Evolutionary conservation across 2,888 invertebrate genomes (phyloP), one percentile per base, ranked within the genome.

Genomic region (Odontomyia ornata): DNA sequence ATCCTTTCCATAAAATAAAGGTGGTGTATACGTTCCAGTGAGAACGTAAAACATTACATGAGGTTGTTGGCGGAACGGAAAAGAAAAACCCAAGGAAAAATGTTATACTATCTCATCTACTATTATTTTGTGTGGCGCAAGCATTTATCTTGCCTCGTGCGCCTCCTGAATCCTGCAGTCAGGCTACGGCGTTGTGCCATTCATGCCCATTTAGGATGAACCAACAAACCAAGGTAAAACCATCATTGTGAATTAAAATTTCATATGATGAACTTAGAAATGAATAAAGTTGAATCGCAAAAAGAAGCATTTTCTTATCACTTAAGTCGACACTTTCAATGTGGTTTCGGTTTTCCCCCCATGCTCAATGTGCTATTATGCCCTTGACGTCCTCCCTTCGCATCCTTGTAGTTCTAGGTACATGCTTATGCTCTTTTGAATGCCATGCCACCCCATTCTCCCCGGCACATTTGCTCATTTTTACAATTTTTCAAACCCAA

Each of bases 221-320:
- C 57, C 57, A 4, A 52, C 5, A 52, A 25, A 60, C 57, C 57
- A 60, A 23, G 57, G 57, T 60, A 60, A 36, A 67, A 52, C 52
- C 30, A 28, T 64, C 64, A 67, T 67, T 18, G 67, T 67, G 43
- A 67, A 67, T 67, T 67, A 67, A 67, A 67, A 67, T 67, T 67
- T 67, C 67, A 67, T 67, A 67, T 67, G 67, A 67, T 36, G 43
- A 67, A 67, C 67, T 67, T 43, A 67, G 67, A 67, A 67, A 43
- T 23, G 67, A 67, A 67, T 67, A 67, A 67, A 67, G 67, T 67
- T 67, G 67, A 67, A 67, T 67, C 43, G 28, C 67, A 25, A 60
- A 18, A 43, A 67, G 67, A 28, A 36, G 36, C 36, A 36, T 67
- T 67, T 67, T 67, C 67, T 67, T 67, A 67, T 67, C 67, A 67